Evolutionary conservation across 2,888 invertebrate genomes (phyloP).

Genomic region (Melitaea athalia): DNA sequence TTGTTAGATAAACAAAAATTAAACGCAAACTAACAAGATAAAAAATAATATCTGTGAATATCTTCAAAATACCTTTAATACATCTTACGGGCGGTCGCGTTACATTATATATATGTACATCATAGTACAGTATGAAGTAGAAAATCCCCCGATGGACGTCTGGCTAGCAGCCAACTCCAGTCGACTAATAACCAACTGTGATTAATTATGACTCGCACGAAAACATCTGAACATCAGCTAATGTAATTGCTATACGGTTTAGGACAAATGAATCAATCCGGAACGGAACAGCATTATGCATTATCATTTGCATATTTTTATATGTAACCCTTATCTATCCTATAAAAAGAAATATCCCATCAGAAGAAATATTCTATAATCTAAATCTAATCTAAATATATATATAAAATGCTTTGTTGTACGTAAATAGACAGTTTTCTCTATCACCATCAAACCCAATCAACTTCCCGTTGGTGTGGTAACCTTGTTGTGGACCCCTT

Average conservation of each 20-base stretch:
- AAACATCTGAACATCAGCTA: constrained; percentile 25
- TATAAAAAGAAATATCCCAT: too few species aligned
- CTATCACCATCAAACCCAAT: too few species aligned
- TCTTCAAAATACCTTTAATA: background rate
- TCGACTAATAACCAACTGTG: constrained; percentile 18
- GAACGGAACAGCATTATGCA: too few species aligned
- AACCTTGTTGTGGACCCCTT: too few species aligned
- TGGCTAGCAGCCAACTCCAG: constrained; percentile 23
- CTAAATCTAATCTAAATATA: too few species aligned
- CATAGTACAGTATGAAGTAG: background rate
- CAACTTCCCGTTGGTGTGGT: too few species aligned
- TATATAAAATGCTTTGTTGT: too few species aligned
- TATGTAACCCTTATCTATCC: too few species aligned
- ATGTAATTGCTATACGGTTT: constrained; percentile 22
- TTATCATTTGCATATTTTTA: too few species aligned
- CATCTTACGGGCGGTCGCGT: background rate
- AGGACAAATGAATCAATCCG: constrained; percentile 10
- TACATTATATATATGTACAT: background rate
- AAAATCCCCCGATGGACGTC: constrained; percentile 1
- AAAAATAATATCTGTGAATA: background rate
- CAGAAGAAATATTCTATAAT: too few species aligned
- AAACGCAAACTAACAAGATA: background rate
- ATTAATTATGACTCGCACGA: constrained; percentile 26
- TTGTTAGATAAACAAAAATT: too few species aligned
- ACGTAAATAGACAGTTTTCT: too few species aligned